Base-by-base conservation (phyloP, 2,888 invertebrate genomes). In the Cabera pusaria region DNA sequence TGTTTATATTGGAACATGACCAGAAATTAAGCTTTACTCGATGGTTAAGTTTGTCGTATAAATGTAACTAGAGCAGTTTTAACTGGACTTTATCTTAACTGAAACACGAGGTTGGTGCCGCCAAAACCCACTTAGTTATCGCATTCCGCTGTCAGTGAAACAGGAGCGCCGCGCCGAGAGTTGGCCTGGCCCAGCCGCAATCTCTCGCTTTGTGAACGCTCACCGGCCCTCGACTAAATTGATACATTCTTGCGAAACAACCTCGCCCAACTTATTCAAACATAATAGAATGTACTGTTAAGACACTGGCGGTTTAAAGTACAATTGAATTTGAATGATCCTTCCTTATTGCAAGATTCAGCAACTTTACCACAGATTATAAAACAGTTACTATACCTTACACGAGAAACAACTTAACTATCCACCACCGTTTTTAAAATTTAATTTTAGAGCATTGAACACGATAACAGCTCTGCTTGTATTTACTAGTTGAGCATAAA, bases 171-270 rank as follows among this genome's bases (percentile, higher is more conserved):
- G 64, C 68, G 56, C 69, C 58, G 63, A 59, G 63, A 67, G 59
- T 58, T 56, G 70, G n/a, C n/a, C n/a, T n/a, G n/a, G n/a, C n/a
- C n/a, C n/a, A n/a, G 63, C 69, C 75, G 70, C 77, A 73, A 79
- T 81, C 73, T 80, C 68, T 72, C 62, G 72, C 74, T 75, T 73
- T 72, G 75, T 73, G 65, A 67, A 64, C 70, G 71, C 65, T 66
- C 64, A 66, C 69, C 64, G 72, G 80, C 78, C 77, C 81, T 81
- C 76, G 69, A 74, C 77, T 77, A 79, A 81, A 85, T 79, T 78
- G 81, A 84, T 81, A 86, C 81, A 77, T 78, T 78, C 75, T 84
- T 84, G 83, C 82, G 81, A 84, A 85, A 85, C 73, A 80, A 75
- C 81, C 82, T 82, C 79, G 79, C 75, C 74, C 75, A 82, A 81